phyloP scores from a whole-genome alignment of 2,888 invertebrate genomes.

The Heliconius hortense region DNA sequence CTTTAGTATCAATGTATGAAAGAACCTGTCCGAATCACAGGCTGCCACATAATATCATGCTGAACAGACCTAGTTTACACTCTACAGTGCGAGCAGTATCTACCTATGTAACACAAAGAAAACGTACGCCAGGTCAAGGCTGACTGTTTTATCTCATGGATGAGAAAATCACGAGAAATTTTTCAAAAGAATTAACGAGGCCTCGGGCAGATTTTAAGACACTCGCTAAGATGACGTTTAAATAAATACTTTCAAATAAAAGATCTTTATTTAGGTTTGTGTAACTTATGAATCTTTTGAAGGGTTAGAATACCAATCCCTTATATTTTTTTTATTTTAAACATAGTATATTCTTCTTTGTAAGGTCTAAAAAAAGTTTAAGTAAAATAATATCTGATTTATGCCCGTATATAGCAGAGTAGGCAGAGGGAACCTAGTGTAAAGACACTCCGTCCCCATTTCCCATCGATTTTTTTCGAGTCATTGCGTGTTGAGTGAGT shows the following conservation, averaged over 20 bases:
- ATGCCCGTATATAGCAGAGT: too few species aligned
- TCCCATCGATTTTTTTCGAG: too few species aligned
- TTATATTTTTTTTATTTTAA: slow-evolving; percentile 49
- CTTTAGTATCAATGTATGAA: background rate
- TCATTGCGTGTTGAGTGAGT: too few species aligned
- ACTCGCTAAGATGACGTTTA: slow-evolving; percentile 30
- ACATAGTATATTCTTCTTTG: slow-evolving; percentile 44
- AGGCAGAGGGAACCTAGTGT: too few species aligned
- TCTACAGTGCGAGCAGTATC: slow-evolving; percentile 28
- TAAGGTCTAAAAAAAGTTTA: too few species aligned
- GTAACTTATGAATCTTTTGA: slow-evolving; percentile 18
- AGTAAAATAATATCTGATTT: too few species aligned
- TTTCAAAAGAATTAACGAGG: slow-evolving; percentile 38
- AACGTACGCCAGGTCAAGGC: slow-evolving; percentile 37
- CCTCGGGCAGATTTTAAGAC: slow-evolving; percentile 33
- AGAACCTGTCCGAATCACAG: background rate
- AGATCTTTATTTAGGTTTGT: slow-evolving; percentile 26
- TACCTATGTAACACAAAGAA: slow-evolving; percentile 36
- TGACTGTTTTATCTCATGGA: slow-evolving; percentile 37
- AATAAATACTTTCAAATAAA: slow-evolving; percentile 31
- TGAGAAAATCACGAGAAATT: slow-evolving; percentile 34
- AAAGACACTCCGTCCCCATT: too few species aligned
- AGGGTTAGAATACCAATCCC: slow-evolving; percentile 46
- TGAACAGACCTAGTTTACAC: slow-evolving; percentile 31
- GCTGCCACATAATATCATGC: slow-evolving; percentile 13